Percentiles rank a stretch among this genome's conserved stretches.
Evolutionary conservation across 2,797 vertebrate species (phyloP).

Genomic region (Phalloptychus januarius): DNA sequence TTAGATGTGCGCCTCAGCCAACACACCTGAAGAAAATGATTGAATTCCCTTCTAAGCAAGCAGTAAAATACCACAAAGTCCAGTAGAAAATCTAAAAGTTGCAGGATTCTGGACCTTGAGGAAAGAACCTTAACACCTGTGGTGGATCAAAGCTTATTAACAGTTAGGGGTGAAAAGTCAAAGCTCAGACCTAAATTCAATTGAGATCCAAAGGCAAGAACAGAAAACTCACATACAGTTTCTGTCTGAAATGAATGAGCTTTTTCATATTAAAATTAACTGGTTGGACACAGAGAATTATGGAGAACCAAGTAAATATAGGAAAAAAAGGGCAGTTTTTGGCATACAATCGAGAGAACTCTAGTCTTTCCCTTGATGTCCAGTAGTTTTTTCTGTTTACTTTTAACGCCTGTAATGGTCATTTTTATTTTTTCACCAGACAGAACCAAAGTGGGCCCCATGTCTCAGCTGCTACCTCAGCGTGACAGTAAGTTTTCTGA

Average conservation of each 20-base stretch:
- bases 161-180: background rate
- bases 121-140: background rate
- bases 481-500: conserved; percentile 60
- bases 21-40: background rate
- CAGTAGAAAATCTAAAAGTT: background rate
- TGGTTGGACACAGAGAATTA: background rate
- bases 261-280: background rate
- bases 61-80: background rate
- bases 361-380: background rate
- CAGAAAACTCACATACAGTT: background rate
- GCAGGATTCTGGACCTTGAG: background rate
- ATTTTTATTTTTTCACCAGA: conserved; percentile 34
- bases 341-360: background rate
- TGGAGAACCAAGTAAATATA: background rate
- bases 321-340: background rate
- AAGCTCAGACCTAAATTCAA: background rate
- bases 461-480: conserved; percentile 72
- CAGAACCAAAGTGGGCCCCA: conserved; percentile 38
- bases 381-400: background rate
- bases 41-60: background rate
- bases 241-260: background rate
- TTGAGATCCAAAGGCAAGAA: background rate
- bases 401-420: conserved; percentile 43
- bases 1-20: background rate
- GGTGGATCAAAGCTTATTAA: background rate